Percentiles rank a stretch among this genome's conserved stretches.
phyloP scores from a whole-genome alignment of 2,797 vertebrate genomes.

The Borostomias antarcticus region DNA sequence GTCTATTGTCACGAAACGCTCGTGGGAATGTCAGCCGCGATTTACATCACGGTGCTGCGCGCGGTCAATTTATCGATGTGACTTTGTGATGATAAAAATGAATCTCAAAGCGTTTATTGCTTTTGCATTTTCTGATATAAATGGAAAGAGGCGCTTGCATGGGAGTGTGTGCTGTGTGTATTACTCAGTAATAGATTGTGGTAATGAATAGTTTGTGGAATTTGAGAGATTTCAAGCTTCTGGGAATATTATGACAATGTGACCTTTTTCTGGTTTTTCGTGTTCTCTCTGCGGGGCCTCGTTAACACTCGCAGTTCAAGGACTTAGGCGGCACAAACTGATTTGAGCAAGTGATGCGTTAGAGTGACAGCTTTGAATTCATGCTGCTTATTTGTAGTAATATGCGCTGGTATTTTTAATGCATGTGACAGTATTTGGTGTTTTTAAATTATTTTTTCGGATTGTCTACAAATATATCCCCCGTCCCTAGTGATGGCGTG shows the following conservation, averaged over 20 bases:
- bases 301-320: constrained; percentile 72
- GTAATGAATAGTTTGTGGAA: constrained; percentile 7
- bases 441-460: constrained; percentile 22
- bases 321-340: constrained; percentile 73
- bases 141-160: not conserved
- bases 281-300: constrained; percentile 68
- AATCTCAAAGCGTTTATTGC: constrained; percentile 23
- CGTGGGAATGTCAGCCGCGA: constrained; percentile 51
- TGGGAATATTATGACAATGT: constrained; percentile 58
- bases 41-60: constrained; percentile 31
- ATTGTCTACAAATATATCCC: constrained; percentile 14
- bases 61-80: constrained; percentile 44
- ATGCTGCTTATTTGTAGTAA: constrained; percentile 38
- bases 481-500: not conserved
- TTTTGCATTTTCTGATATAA: constrained; percentile 33
- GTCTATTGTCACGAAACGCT: constrained; percentile 44
- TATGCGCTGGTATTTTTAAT: constrained; percentile 32
- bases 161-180: not conserved
- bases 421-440: constrained; percentile 18
- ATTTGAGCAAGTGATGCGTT: constrained; percentile 66
- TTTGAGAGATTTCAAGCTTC: constrained; percentile 46
- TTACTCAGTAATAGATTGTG: constrained; percentile 13
- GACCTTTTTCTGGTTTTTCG: constrained; percentile 69
- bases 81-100: constrained; percentile 21
- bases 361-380: constrained; percentile 65